These are phyloP conservation scores for Phalloptychus januarius DNA, from an alignment of 2,797 vertebrate species.

Conservation along the genomic window DNA sequence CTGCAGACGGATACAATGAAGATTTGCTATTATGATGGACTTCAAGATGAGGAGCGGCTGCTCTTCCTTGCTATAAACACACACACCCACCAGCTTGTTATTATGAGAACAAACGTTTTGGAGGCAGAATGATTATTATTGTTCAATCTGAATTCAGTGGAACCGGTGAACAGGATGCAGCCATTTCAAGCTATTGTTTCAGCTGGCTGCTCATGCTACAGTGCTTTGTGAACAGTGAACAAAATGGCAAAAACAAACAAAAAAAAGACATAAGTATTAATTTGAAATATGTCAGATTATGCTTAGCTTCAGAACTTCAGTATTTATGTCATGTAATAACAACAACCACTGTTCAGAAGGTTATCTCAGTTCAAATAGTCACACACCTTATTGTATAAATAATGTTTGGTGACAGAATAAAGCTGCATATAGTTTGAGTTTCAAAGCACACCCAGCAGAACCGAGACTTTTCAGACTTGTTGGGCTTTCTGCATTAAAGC, in stretches of 20 bases:
- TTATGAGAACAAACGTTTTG: not conserved
- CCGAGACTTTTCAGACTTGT: not conserved
- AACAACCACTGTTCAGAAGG: not conserved
- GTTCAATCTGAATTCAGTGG: not conserved
- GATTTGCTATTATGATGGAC: conserved; percentile 15
- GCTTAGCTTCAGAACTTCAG: not conserved
- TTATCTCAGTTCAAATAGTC: conserved; percentile 23
- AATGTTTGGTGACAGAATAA: conserved; percentile 11
- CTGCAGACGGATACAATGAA: not conserved
- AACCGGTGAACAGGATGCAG: conserved; percentile 41
- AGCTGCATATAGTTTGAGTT: not conserved
- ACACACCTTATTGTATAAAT: conserved; percentile 45
- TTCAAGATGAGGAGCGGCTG: not conserved
- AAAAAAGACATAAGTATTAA: not conserved
- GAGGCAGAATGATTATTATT: not conserved
- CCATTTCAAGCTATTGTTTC: conserved; percentile 40
- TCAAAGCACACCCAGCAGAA: not conserved
- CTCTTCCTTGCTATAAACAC: conserved; percentile 42
- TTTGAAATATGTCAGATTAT: not conserved
- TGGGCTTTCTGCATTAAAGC: not conserved
- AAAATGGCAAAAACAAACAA: not conserved
- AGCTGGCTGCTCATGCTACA: not conserved
- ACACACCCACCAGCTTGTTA: conserved; percentile 28
- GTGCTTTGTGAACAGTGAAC: not conserved
- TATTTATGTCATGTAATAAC: not conserved